phyloP scores from a whole-genome alignment of 2,797 vertebrate genomes.

The Chiropotes sagulatus region DNA sequence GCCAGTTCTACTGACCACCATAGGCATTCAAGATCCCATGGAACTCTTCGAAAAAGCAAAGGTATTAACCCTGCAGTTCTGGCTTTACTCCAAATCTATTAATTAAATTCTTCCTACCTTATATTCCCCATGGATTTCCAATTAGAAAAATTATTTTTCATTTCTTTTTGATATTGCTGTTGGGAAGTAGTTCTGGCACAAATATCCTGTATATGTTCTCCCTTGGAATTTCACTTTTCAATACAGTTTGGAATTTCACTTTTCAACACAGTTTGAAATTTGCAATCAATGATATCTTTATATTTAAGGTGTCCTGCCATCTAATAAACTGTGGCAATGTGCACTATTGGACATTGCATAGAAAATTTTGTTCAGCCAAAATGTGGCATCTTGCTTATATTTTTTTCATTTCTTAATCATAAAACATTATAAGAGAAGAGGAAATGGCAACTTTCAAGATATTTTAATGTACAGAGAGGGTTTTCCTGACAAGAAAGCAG shows the following conservation, averaged over 20 bases:
- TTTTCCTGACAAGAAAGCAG: conserved; percentile 44
- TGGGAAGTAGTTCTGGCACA: conserved; percentile 49
- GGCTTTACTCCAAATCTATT: conserved; percentile 43
- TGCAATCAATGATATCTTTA: conserved; percentile 51
- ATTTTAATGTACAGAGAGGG: conserved; percentile 27
- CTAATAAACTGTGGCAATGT: background rate
- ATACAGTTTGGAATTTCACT: conserved; percentile 5
- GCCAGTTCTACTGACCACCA: background rate
- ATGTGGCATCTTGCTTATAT: background rate
- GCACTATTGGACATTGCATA: background rate
- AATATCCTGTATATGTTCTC: conserved; percentile 24
- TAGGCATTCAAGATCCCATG: background rate
- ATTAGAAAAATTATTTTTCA: conserved; percentile 54
- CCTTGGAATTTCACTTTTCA: conserved; percentile 21
- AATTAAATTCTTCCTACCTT: conserved; percentile 49
- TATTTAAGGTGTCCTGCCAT: background rate
- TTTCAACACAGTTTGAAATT: conserved; percentile 8
- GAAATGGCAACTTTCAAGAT: background rate
- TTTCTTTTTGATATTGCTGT: background rate
- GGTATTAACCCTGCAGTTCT: conserved; percentile 50
- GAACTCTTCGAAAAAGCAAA: background rate
- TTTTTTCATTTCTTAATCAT: conserved; percentile 55
- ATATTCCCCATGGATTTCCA: conserved; percentile 35
- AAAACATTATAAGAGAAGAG: conserved; percentile 28
- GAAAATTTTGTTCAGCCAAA: background rate